Evolutionary conservation across 2,113 vertebrate genomes (phyloP), one percentile per base, ranked within the genome.

Genomic region (Coturnix japonica): DNA sequence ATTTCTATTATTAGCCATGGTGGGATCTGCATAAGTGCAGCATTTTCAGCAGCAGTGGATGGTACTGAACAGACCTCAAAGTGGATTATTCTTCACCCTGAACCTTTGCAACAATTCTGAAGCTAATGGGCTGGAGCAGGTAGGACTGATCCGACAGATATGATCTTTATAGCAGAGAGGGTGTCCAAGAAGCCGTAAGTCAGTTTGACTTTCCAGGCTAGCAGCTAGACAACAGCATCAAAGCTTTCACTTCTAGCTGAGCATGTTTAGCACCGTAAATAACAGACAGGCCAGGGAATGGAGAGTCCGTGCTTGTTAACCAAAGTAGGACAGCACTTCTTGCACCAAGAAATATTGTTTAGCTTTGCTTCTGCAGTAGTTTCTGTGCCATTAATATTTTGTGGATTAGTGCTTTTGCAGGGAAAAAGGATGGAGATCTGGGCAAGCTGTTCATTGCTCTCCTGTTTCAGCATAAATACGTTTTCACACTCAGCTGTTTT

Each of bases 401-500:
- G 51, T 53, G 23, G 43, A 71, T 81, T 66, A 63, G 39, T 49
- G 31, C 43, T 83, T 94, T 78, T 81, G 73, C 37, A 65, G 61
- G 78, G 61, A 61, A 83, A 71, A 86, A 19, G 53, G 53, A 86
- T 9, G 8, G 80, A 77, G 85, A 85, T 43, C 51, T 64, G 43
- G 30, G 17, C 0, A 3, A 77, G 43, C 59, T 66, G 51, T 56
- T 94, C 28, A n/a, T 11, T 41, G 67, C 69, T 61, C 88, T 75
- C 44, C 65, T 88, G 70, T 64, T 90, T 85, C 70, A 90, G 70
- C 69, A 84, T 51, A 88, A 81, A 85, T 56, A 67, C 10, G n/a
- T 77, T 92, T 49, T 92, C 41, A 51, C 37, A 65, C 74, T 81
- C 63, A 89, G 57, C 47, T 67, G 53, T 41, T 9, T 60, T 91